These are phyloP conservation scores for Calameuta idolon DNA, from an alignment of 2,888 invertebrate species.

Conservation along the genomic window DNA sequence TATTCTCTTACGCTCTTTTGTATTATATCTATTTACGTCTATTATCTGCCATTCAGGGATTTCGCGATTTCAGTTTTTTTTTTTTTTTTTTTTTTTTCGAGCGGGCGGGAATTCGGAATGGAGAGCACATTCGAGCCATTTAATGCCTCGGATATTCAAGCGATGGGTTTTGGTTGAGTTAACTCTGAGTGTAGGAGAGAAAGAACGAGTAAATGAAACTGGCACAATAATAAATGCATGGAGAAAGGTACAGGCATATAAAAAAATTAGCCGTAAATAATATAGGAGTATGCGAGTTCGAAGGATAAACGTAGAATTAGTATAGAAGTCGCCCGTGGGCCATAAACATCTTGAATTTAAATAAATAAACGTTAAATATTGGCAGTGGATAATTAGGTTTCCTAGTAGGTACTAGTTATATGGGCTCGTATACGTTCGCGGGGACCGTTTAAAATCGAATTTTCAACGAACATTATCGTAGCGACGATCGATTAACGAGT, in stretches of 20 bases:
- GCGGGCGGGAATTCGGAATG: neutral
- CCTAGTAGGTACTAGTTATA: neutral
- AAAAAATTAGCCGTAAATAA: neutral
- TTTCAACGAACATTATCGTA: neutral
- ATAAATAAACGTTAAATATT: slow-evolving; percentile 54
- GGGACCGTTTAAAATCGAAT: neutral
- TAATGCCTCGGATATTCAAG: neutral
- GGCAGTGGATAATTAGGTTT: slow-evolving; percentile 33
- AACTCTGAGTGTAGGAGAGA: neutral
- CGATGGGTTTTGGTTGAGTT: neutral
- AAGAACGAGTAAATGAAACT: neutral
- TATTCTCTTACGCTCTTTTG: slow-evolving; percentile 7
- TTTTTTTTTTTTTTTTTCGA: slow-evolving; percentile 6
- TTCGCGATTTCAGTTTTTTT: slow-evolving; percentile 13
- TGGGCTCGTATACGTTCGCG: neutral
- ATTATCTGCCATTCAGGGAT: slow-evolving; percentile 7
- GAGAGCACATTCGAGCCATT: neutral
- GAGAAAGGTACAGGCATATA: neutral
- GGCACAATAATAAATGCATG: neutral
- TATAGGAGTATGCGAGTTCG: neutral
- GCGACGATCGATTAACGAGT: neutral
- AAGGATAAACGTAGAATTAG: slow-evolving; percentile 6
- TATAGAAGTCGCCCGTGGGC: slow-evolving; percentile 4
- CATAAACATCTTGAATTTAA: slow-evolving; percentile 19
- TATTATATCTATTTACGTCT: neutral